A percentile compares a stretch with the other conserved stretches of the same genome.
phyloP scores from a whole-genome alignment of 2,113 vertebrate genomes.

The Spea bombifrons region DNA sequence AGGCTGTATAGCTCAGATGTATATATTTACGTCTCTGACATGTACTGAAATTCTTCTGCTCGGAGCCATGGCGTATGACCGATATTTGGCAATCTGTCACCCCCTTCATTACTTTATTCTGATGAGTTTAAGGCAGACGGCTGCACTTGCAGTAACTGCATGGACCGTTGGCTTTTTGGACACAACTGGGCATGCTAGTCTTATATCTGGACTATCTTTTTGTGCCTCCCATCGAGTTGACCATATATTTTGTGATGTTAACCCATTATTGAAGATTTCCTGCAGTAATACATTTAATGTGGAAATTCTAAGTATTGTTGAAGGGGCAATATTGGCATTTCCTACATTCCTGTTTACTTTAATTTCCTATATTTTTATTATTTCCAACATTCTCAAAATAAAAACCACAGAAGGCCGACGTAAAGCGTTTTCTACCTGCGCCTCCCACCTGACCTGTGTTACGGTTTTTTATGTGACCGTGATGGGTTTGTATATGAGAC shows the following conservation, averaged over 20 bases:
- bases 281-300: constrained; percentile 47
- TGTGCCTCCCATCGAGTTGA: constrained; percentile 46
- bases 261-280: constrained; percentile 51
- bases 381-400: constrained; percentile 42
- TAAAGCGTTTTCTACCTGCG: constrained; percentile 57
- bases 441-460: constrained; percentile 43
- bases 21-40: constrained; percentile 3
- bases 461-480: constrained; percentile 17
- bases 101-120: neutral
- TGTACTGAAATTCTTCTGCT: constrained; percentile 8
- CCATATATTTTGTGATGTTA: constrained; percentile 57
- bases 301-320: constrained; percentile 53
- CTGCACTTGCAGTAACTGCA: neutral
- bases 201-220: neutral
- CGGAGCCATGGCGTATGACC: constrained; percentile 30
- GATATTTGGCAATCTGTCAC: constrained; percentile 25
- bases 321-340: constrained; percentile 46
- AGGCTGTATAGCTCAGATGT: constrained; percentile 13
- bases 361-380: constrained; percentile 51
- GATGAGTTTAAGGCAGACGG: neutral
- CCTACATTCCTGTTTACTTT: constrained; percentile 48
- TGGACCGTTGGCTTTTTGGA: constrained; percentile 16
- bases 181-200: neutral
- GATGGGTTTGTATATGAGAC: constrained; percentile 25
- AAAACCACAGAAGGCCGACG: constrained; percentile 26